Evolutionary conservation across 2,113 vertebrate genomes (phyloP).

Genomic region (Trogon surrucura): DNA sequence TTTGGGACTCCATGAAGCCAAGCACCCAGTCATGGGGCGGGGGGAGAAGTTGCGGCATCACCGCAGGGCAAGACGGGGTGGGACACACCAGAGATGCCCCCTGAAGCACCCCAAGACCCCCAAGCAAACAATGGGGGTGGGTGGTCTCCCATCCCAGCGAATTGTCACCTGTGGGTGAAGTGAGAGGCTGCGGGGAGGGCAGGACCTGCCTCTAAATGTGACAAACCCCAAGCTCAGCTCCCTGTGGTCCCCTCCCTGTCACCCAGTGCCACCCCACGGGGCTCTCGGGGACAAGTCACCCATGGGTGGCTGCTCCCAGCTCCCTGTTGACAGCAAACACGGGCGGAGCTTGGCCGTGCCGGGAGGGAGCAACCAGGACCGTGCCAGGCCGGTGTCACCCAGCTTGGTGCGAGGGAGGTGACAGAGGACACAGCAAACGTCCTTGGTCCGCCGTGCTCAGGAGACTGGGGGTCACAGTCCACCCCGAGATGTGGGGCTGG

Average conservation of each 20-base stretch:
- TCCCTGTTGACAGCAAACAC: slow-evolving; percentile 38
- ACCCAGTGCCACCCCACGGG: not conserved
- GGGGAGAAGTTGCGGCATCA: too few relatives aligned
- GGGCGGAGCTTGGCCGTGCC: not conserved
- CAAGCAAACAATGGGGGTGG: too few relatives aligned
- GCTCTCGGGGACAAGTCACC: not conserved
- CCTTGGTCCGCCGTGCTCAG: not conserved
- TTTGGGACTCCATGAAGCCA: too few relatives aligned
- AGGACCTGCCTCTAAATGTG: too few relatives aligned
- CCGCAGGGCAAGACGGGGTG: too few relatives aligned
- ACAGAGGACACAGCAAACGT: not conserved
- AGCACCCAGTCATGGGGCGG: too few relatives aligned
- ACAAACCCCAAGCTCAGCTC: not conserved
- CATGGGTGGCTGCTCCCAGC: not conserved
- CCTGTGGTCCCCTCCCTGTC: not conserved
- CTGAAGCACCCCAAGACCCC: too few relatives aligned
- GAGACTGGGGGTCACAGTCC: not conserved
- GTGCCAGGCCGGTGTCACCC: not conserved
- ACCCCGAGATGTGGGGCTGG: not conserved
- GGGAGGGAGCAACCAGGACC: not conserved
- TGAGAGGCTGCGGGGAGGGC: too few relatives aligned
- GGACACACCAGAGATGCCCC: too few relatives aligned
- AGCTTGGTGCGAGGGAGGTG: not conserved
- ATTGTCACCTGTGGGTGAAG: too few relatives aligned
- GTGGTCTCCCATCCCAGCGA: too few relatives aligned